A percentile compares a stretch with the other conserved stretches of the same genome.
phyloP scores from a whole-genome alignment of 2,888 invertebrate genomes.

The Tiliacea citrago region DNA sequence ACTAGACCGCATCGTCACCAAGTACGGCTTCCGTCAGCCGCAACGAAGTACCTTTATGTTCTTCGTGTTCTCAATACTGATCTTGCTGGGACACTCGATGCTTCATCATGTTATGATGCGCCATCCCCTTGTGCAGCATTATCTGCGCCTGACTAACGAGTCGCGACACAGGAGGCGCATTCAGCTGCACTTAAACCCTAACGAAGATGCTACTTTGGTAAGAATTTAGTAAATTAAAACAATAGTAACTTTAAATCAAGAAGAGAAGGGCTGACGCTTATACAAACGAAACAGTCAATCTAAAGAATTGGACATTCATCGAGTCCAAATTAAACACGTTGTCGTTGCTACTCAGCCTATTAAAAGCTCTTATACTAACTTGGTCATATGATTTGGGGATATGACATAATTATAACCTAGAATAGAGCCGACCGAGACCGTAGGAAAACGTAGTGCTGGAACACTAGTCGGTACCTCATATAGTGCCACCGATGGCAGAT shows the following conservation, averaged over 20 bases:
- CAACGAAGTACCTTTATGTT: conserved; percentile 96
- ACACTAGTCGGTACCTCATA: too few species aligned
- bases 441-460: background rate
- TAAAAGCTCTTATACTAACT: background rate
- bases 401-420: background rate
- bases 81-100: conserved; percentile 94
- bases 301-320: background rate
- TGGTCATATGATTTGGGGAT: too few species aligned
- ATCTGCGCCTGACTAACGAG: conserved; percentile 94
- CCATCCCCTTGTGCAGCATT: conserved; percentile 96
- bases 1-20: conserved; percentile 95
- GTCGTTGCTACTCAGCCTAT: background rate
- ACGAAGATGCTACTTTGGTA: conserved; percentile 96
- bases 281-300: background rate
- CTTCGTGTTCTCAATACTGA: conserved; percentile 94
- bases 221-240: conserved; percentile 62
- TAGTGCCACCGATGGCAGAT: background rate
- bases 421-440: background rate
- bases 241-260: background rate
- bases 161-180: conserved; percentile 94
- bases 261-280: background rate
- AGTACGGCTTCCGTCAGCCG: conserved; percentile 94
- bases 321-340: background rate
- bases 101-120: conserved; percentile 94
- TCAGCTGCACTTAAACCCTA: conserved; percentile 95